phyloP scores from a whole-genome alignment of 2,113 vertebrate species.

The Falco punctatus region DNA sequence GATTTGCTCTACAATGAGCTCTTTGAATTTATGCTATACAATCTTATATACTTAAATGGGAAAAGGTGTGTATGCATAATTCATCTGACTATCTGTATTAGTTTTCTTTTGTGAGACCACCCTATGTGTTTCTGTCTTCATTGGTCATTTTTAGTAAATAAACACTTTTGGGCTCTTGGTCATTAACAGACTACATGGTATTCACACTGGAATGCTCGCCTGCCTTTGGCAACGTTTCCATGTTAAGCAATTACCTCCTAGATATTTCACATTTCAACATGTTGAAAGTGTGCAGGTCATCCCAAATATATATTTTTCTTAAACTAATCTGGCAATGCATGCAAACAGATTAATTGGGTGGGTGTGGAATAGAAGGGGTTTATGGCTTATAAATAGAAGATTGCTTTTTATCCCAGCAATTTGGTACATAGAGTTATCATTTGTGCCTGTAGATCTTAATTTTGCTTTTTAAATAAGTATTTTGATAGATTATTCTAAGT shows the following conservation, averaged over 20 bases:
- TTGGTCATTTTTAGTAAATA: neutral
- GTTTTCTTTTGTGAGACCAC: neutral
- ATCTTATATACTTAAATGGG: neutral
- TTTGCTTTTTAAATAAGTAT: neutral
- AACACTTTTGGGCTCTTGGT: neutral
- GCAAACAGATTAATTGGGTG: neutral
- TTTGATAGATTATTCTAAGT: neutral
- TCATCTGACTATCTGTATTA: neutral
- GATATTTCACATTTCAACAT: neutral
- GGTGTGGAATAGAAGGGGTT: neutral
- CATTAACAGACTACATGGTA: accelerated
- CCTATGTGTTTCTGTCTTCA: neutral
- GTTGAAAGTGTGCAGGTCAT: neutral
- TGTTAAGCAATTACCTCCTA: neutral
- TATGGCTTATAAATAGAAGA: neutral
- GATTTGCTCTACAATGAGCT: neutral
- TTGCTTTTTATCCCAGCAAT: neutral
- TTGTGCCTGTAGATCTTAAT: neutral
- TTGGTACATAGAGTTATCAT: neutral
- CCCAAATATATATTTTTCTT: neutral
- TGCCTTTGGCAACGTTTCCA: neutral
- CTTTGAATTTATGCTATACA: neutral
- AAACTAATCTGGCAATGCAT: neutral
- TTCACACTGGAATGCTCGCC: neutral
- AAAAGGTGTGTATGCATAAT: neutral